phyloP scores from a whole-genome alignment of 1,140 invertebrate genomes.

The Protaetia brevitarsis region DNA sequence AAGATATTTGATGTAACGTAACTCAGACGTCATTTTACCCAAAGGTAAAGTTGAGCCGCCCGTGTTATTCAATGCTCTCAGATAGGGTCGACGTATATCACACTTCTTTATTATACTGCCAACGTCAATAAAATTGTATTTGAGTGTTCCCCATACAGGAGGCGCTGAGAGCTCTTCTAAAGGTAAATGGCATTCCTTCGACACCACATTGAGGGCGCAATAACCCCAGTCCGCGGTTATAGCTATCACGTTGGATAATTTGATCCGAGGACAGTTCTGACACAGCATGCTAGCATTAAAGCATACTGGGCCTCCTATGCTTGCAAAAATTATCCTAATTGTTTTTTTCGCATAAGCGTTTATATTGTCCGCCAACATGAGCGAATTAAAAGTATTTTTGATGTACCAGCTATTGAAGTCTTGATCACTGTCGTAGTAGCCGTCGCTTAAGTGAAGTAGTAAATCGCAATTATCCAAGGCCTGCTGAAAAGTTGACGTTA shows the following conservation, averaged over 20 bases:
- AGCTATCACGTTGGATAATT: slow-evolving; percentile 50
- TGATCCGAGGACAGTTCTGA: slow-evolving; percentile 44
- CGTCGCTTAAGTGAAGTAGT: slow-evolving; percentile 28
- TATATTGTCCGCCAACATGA: slow-evolving; percentile 40
- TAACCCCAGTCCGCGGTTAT: slow-evolving; percentile 53
- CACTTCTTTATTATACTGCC: slow-evolving; percentile 50
- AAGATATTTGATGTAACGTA: slow-evolving; percentile 51
- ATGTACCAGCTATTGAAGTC: slow-evolving; percentile 32
- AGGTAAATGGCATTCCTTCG: slow-evolving; percentile 48
- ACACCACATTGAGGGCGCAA: slow-evolving; percentile 42
- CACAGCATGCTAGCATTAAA: slow-evolving; percentile 52
- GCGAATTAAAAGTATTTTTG: slow-evolving; percentile 30
- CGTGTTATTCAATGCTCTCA: slow-evolving; percentile 33
- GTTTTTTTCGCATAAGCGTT: slow-evolving; percentile 48
- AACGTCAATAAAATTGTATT: slow-evolving; percentile 52
- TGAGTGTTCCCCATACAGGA: slow-evolving; percentile 56
- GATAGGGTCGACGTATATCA: slow-evolving; percentile 48
- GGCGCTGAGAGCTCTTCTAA: slow-evolving; percentile 52
- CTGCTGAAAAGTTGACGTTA: slow-evolving; percentile 24
- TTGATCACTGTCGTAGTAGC: slow-evolving; percentile 20
- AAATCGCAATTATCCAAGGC: slow-evolving; percentile 29
- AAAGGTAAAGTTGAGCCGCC: slow-evolving; percentile 44
- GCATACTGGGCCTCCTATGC: slow-evolving; percentile 50
- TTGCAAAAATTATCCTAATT: slow-evolving; percentile 50
- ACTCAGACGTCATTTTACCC: slow-evolving; percentile 49